Conservation (phyloP, 2,113 vertebrate genomes). For the Sinocyclocheilus rhinocerous region DNA sequence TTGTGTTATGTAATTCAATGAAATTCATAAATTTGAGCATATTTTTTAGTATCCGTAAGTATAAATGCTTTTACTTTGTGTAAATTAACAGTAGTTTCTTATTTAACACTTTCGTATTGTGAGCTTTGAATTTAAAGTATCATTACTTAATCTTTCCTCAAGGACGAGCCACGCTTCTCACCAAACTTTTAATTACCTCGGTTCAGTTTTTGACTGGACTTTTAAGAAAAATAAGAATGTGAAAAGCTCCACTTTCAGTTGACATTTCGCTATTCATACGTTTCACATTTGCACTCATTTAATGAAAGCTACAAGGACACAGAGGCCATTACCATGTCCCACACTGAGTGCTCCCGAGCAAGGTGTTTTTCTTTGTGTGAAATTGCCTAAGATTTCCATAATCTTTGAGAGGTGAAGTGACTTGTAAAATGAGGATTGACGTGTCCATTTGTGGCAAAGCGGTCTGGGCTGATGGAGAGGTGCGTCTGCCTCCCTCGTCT, state of each 20-base stretch:
- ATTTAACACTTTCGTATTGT: background rate
- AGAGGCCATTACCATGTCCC: slow-evolving; percentile 56
- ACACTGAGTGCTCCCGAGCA: slow-evolving; percentile 52
- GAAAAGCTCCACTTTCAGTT: slow-evolving; percentile 26
- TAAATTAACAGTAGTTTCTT: background rate
- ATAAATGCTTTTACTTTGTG: background rate
- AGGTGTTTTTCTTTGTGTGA: slow-evolving; percentile 58
- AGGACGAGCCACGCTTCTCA: background rate
- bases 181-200: slow-evolving; percentile 37
- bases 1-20: background rate
- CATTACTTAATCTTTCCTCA: background rate
- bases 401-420: slow-evolving; percentile 65
- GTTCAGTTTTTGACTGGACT: slow-evolving; percentile 1
- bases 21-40: background rate
- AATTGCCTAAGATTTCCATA: slow-evolving; percentile 60
- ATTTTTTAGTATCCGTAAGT: background rate
- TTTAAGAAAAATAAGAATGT: background rate
- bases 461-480: slow-evolving; percentile 69
- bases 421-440: slow-evolving; percentile 80
- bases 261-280: slow-evolving; percentile 1
- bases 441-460: slow-evolving; percentile 77
- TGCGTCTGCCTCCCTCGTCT: slow-evolving; percentile 62
- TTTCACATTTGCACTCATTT: slow-evolving; percentile 58
- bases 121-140: background rate
- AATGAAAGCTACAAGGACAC: slow-evolving; percentile 57